Conservation (phyloP, 2,888 invertebrate genomes). For the Drosophila anomelani region DNA sequence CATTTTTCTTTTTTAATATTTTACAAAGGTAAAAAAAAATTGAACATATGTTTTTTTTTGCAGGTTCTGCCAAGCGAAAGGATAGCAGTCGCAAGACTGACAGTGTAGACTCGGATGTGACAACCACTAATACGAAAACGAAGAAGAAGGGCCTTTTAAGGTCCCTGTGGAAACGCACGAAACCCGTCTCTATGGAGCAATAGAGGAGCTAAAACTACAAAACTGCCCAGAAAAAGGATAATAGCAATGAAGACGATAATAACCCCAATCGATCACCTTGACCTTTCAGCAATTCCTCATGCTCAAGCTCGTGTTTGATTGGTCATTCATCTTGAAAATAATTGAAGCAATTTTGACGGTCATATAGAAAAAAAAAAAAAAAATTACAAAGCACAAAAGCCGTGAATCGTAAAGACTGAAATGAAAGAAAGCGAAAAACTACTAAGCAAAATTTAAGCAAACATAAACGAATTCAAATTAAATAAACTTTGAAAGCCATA, state of each 20-base stretch:
- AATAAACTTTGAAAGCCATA: conserved; percentile 31
- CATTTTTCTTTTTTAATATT: not conserved
- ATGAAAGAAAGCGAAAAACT: conserved; percentile 46
- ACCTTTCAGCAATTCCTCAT: conserved; percentile 46
- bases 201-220: conserved; percentile 83
- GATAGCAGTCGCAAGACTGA: conserved; percentile 74
- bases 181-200: conserved; percentile 94
- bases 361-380: conserved; percentile 52
- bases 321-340: conserved; percentile 52
- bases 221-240: conserved; percentile 48
- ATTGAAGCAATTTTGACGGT: conserved; percentile 61
- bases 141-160: conserved; percentile 95
- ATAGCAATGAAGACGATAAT: conserved; percentile 61
- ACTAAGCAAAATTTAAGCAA: conserved; percentile 52
- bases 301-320: conserved; percentile 52
- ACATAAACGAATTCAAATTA: conserved; percentile 30
- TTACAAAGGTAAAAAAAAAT: not conserved
- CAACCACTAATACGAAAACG: conserved; percentile 70
- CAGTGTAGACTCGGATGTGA: conserved; percentile 62
- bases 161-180: conserved; percentile 94
- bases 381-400: conserved; percentile 79
- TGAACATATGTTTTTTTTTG: not conserved
- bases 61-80: conserved; percentile 70
- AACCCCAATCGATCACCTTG: conserved; percentile 41
- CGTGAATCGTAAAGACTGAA: conserved; percentile 83